Evolutionary conservation across 2,797 vertebrate genomes (phyloP).

Genomic region (Urocyon cinereoargenteus): DNA sequence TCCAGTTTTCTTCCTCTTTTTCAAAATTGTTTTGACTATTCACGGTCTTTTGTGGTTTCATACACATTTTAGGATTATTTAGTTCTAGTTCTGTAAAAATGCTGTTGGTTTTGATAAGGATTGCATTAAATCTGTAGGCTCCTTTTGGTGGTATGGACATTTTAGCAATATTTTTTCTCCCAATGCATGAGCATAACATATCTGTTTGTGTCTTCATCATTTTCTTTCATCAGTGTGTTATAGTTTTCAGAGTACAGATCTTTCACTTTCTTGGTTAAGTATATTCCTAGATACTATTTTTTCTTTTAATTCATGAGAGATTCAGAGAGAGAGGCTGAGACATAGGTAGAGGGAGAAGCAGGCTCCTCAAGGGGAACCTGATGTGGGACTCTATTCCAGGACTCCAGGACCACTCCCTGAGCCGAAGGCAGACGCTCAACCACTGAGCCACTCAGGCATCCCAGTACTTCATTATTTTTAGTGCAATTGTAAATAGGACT

Average conservation of each 20-base stretch:
- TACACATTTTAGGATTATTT: background rate
- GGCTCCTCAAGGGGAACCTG: no score
- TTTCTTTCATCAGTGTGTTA: background rate
- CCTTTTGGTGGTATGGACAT: background rate
- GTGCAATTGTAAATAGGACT: background rate
- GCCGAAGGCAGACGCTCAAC: no score
- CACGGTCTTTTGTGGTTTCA: background rate
- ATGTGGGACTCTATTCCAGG: no score
- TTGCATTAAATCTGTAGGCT: background rate
- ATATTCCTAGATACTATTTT: background rate
- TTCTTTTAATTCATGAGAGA: no score
- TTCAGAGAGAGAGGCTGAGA: no score
- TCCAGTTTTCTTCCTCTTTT: background rate
- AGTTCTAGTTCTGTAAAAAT: background rate
- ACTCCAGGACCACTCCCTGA: no score
- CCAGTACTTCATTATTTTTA: background rate
- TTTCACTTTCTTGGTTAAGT: background rate
- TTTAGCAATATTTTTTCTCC: background rate
- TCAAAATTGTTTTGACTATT: background rate
- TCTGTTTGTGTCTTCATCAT: background rate
- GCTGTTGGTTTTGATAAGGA: background rate
- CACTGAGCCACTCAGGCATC: no score
- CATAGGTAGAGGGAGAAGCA: no score
- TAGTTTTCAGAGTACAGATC: background rate
- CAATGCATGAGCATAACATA: background rate